phyloP scores from a whole-genome alignment of 2,888 invertebrate genomes.

The Bursaphelenchus okinawaensis region DNA sequence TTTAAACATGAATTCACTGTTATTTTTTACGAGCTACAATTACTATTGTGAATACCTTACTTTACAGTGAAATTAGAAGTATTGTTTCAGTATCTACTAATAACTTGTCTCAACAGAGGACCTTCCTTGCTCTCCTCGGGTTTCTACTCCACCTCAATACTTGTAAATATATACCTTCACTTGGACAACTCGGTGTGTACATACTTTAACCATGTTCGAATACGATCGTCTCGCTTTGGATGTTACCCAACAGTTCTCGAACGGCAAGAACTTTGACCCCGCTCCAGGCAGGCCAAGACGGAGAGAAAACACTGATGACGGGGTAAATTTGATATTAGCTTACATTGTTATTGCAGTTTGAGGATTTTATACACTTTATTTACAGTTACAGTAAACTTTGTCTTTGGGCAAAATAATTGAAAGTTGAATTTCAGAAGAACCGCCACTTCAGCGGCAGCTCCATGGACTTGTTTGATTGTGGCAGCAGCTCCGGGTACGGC shows the following conservation, averaged over 20 bases:
- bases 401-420: neutral
- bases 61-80: no score
- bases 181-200: neutral
- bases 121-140: neutral
- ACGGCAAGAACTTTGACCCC: slow-evolving; percentile 3
- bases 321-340: no score
- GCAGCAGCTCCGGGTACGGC: slow-evolving; percentile 52
- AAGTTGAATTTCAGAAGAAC: slow-evolving; percentile 4
- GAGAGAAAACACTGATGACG: neutral
- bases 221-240: slow-evolving; percentile 53
- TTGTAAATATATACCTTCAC: neutral
- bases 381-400: neutral
- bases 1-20: no score
- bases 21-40: no score
- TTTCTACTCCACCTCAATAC: neutral
- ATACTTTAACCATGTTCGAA: slow-evolving; percentile 43
- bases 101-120: neutral
- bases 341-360: neutral
- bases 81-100: neutral
- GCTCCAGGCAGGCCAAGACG: neutral
- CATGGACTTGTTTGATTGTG: slow-evolving; percentile 32
- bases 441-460: slow-evolving; percentile 36
- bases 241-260: slow-evolving; percentile 36
- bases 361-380: neutral
- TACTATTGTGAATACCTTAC: no score